Evolutionary conservation across 2,888 invertebrate species (phyloP), one percentile per base, ranked within the genome.

Genomic region (Bedellia somnulentella): DNA sequence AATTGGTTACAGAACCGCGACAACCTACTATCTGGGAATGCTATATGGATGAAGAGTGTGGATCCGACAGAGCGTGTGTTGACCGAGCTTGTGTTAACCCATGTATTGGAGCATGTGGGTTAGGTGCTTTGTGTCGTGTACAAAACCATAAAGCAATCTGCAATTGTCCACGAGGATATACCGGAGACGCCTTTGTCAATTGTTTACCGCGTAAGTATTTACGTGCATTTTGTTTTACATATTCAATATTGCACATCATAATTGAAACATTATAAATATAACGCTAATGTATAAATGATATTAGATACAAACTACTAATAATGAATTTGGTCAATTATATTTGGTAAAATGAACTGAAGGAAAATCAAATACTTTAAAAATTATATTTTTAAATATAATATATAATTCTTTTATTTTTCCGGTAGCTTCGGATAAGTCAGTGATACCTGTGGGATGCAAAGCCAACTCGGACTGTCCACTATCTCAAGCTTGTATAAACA

Each of bases 401-500:
- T 24, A 29, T 6, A 29, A 29, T 8, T 2, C 6, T 26, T 28
- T 23, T 31, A 47, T 39, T 30, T 35, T 31, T 34, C 37, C 57
- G 68, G 32, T 52, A 85, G 83, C 83, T 45, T 75, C 66, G 25
- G 61, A 57, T 25, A 48, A 80, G 39, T 78, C 81, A 16, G 76
- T 81, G 9, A 79, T 85, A 9, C 52, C 57, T 29, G 57, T 61
- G 6, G 90, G 88, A 27, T 93, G 93, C 51, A 81, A 81, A 45
- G 82, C 87, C 1, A 88, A 86, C 53, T 81, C 85, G 5, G 91
- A 93, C 39, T 94, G 93, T 53, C 83, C 89, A 4, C 70, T 83
- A 34, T 85, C 87, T 17, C 88, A 91, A 63, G 86, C 92, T 2
- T 94, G 93, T 52, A 80, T 92, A 30, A 93, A 92, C 47, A 78